Percentiles rank a stretch among this genome's conserved stretches.
These are phyloP conservation scores for Trichacis sp. DNA, from an alignment of 2,888 invertebrate genomes.

Conservation along the genomic window DNA sequence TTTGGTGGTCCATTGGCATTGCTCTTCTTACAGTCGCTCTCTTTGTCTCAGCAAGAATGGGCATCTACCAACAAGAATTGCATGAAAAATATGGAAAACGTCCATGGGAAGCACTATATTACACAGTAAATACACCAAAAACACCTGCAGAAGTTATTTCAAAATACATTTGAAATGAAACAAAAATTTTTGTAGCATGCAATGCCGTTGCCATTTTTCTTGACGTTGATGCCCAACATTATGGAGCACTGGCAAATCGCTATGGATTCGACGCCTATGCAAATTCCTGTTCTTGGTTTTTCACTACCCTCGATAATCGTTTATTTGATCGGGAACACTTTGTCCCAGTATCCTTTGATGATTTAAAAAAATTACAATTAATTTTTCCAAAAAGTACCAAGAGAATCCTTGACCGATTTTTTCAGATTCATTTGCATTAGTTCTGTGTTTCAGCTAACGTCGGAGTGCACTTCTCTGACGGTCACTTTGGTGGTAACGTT, in stretches of 20 bases:
- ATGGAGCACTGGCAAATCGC: conserved; percentile 81
- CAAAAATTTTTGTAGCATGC: conserved; percentile 81
- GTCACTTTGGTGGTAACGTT: conserved; percentile 96
- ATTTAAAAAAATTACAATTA: too few species aligned
- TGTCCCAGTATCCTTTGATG: conserved; percentile 84
- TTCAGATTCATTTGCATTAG: conserved; percentile 87
- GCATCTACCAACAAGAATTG: conserved; percentile 91
- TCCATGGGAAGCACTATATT: conserved; percentile 89
- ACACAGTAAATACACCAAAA: too few species aligned
- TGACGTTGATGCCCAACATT: conserved; percentile 83
- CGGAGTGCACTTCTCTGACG: conserved; percentile 92
- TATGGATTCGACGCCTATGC: conserved; percentile 73
- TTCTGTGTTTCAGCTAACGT: conserved; percentile 93
- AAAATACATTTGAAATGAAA: too few species aligned
- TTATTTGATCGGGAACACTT: conserved; percentile 83
- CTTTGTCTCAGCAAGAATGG: conserved; percentile 94
- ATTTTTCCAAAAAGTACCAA: too few species aligned
- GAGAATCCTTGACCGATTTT: neutral
- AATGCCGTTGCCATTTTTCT: conserved; percentile 89
- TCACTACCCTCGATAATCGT: conserved; percentile 81
- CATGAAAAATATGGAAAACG: conserved; percentile 90
- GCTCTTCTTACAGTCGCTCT: conserved; percentile 86
- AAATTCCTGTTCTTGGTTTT: conserved; percentile 74
- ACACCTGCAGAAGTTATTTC: too few species aligned
- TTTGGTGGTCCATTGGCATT: conserved; percentile 81